phyloP scores from a whole-genome alignment of 2,113 vertebrate genomes.

The Archocentrus centrarchus region DNA sequence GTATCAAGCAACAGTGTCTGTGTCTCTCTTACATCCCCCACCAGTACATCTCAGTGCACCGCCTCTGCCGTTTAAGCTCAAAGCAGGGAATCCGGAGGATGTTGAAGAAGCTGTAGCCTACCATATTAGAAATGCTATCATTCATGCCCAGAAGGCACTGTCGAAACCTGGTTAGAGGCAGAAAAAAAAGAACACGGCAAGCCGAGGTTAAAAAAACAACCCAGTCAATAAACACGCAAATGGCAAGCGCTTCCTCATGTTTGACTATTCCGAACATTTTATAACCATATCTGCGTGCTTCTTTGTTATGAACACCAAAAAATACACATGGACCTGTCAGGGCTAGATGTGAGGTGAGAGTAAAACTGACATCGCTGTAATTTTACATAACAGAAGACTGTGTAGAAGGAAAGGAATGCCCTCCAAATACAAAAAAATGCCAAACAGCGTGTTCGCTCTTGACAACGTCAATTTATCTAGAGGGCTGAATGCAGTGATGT shows the following conservation, averaged over 20 bases:
- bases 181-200: not conserved
- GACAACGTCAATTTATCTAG: not conserved
- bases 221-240: not conserved
- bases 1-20: not conserved
- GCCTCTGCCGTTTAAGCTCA: slow-evolving; percentile 77
- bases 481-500: not conserved
- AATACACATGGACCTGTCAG: not conserved
- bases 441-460: slow-evolving; percentile 21
- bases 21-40: slow-evolving; percentile 77
- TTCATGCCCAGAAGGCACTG: slow-evolving; percentile 83
- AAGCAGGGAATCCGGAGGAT: slow-evolving; percentile 88
- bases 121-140: slow-evolving; percentile 85
- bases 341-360: slow-evolving; percentile 2
- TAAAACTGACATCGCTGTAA: not conserved
- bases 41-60: slow-evolving; percentile 80
- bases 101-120: slow-evolving; percentile 89
- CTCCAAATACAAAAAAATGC: slow-evolving; percentile 14
- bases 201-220: not conserved
- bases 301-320: not conserved
- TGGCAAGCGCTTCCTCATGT: not conserved
- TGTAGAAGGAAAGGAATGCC: slow-evolving; percentile 8
- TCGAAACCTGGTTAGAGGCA: slow-evolving; percentile 81
- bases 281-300: not conserved
- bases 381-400: not conserved
- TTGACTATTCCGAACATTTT: not conserved